Evolutionary conservation across 2,797 vertebrate species (phyloP).

Genomic region (Esox lucius): DNA sequence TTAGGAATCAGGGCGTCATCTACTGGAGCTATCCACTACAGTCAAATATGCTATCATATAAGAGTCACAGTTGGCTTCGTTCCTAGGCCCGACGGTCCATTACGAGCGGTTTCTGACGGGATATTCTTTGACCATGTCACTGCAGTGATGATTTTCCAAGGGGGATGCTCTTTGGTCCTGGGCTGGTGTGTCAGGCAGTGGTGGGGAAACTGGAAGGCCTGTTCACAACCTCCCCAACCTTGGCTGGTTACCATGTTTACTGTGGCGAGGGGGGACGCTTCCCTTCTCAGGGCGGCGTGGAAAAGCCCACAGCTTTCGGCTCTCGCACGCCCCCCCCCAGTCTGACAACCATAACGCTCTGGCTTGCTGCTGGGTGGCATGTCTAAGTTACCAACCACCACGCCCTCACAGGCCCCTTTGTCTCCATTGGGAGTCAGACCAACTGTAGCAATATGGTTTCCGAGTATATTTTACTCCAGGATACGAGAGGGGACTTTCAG

Average conservation of each 20-base stretch:
- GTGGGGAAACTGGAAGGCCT: neutral
- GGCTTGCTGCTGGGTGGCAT: neutral
- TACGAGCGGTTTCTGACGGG: neutral
- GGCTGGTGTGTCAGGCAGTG: too few species aligned
- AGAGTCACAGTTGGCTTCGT: neutral
- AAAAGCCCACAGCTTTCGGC: conserved; percentile 1
- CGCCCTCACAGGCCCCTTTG: too few species aligned
- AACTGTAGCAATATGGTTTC: too few species aligned
- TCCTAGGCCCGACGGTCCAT: neutral
- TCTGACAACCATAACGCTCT: neutral
- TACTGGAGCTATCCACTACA: neutral
- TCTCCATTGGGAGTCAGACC: too few species aligned
- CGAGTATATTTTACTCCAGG: too few species aligned
- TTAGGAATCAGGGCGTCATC: neutral
- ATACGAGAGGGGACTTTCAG: too few species aligned
- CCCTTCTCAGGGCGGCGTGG: neutral
- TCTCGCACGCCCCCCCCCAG: neutral
- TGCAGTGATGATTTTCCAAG: neutral
- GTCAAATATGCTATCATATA: neutral
- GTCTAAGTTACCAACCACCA: too few species aligned
- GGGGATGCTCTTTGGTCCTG: neutral
- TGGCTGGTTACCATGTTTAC: neutral
- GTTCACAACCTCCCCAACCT: neutral
- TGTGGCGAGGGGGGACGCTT: neutral
- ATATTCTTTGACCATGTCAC: neutral